Evolutionary conservation across 2,888 invertebrate genomes (phyloP), one percentile per base, ranked within the genome.

Genomic region (Tetheella fluctuosa): DNA sequence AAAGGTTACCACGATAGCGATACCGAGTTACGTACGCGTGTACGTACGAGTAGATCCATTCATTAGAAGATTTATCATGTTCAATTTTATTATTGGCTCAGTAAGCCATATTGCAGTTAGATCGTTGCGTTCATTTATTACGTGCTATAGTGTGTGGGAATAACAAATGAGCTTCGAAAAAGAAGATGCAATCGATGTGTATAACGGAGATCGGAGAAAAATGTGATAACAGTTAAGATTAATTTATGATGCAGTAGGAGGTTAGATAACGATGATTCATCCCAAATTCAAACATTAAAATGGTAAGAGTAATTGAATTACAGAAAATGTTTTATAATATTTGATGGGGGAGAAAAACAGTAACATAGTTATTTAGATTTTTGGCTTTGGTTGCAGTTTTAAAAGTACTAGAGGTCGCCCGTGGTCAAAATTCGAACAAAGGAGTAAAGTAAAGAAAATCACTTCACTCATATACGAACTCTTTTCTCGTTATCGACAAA

Each of bases 1-100:
- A 86, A 86, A 88, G 88, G 86, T 86, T 83, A 79, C 58, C 60
- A 54, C 67, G 73, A 79, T 80, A 78, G 54, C 64, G 79, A 80
- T 78, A 81, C 67, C 73, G 72, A 62, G 73, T 80, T 78, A 79
- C 74, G 74, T 69, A 59, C 62, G 55, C 68, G 64, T 69, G 69
- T 70, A 72, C 73, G 72, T 13, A 30, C 10, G 2, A 8, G 30
- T 77, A 71, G 64, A 72, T 76, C 69, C 78, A 84, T 84, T 81
- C 76, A 81, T 80, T 79, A 64, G 54, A 59, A 61, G 53, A 70
- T 73, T 64, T 62, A 64, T 68, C 66, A 67, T 54, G 58, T 25
- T 56, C 61, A 55, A 37, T 55, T 55, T 55, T 55, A 37, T 55
- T 55, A 23, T 34, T 34, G 55, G 34, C 55, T 55, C 15, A 34